phyloP scores from a whole-genome alignment of 2,797 vertebrate genomes.

The Epinephelus coioides region DNA sequence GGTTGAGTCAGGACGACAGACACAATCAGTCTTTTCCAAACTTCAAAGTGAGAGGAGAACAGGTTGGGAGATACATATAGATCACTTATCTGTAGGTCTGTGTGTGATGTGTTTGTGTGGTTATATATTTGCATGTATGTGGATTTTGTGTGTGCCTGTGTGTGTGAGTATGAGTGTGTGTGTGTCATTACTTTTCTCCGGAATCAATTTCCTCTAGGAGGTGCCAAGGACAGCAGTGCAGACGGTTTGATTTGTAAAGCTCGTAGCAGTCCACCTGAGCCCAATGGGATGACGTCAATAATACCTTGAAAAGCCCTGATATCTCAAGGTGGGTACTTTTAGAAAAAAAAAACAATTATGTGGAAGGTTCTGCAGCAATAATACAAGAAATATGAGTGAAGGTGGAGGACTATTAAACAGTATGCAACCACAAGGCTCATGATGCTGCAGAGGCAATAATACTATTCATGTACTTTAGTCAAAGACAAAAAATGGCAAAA shows the following conservation, averaged over 20 bases:
- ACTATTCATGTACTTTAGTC: background rate
- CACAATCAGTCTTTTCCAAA: constrained; percentile 42
- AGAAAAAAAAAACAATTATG: background rate
- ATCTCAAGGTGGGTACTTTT: constrained; percentile 13
- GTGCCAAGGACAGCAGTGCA: constrained; percentile 54
- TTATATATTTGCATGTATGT: constrained; percentile 32
- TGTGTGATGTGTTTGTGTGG: constrained; percentile 16
- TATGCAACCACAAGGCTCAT: constrained; percentile 12
- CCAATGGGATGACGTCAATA: constrained; percentile 25
- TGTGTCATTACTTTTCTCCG: constrained; percentile 24
- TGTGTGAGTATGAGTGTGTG: background rate
- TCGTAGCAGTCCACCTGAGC: constrained; percentile 49
- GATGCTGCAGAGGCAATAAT: constrained; percentile 6
- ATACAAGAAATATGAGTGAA: constrained; percentile 1
- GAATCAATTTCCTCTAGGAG: constrained; percentile 61
- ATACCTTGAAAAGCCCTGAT: constrained; percentile 27
- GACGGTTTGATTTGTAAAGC: constrained; percentile 68
- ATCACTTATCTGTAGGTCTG: constrained; percentile 1
- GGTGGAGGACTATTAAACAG: constrained; percentile 6
- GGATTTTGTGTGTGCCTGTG: constrained; percentile 15
- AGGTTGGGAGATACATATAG: background rate
- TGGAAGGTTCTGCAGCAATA: constrained; percentile 19
- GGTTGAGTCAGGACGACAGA: constrained; percentile 29
- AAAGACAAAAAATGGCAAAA: constrained; percentile 2
- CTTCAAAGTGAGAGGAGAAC: constrained; percentile 40